Conservation (phyloP, 2,113 vertebrate genomes). For the Speoplatyrhinus poulsoni region DNA sequence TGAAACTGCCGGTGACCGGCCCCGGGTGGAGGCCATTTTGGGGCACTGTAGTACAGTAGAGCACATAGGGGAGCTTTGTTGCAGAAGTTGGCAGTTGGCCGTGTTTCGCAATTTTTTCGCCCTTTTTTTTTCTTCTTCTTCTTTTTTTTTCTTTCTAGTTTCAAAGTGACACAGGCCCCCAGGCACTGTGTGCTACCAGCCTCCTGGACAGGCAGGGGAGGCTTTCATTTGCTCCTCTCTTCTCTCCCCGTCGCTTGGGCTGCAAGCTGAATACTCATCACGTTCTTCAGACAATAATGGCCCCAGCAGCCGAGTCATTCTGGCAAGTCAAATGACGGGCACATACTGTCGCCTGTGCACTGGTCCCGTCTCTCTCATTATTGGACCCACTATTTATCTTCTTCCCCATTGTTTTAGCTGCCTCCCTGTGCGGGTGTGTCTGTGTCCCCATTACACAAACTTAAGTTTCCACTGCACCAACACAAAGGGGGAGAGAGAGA, state of each 20-base stretch:
- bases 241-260: conserved; percentile 38
- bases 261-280: conserved; percentile 61
- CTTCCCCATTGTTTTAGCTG: too few relatives aligned
- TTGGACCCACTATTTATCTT: too few relatives aligned
- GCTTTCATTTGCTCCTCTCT: conserved; percentile 49
- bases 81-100: conserved; percentile 23
- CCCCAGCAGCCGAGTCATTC: conserved; percentile 59
- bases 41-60: conserved; percentile 50
- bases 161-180: conserved; percentile 55
- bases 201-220: conserved; percentile 53
- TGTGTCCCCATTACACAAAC: too few relatives aligned
- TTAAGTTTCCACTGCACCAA: neutral
- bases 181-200: conserved; percentile 46
- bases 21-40: conserved; percentile 43
- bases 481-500: neutral
- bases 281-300: conserved; percentile 59
- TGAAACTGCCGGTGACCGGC: conserved; percentile 16
- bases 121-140: conserved; percentile 39
- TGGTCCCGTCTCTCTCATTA: too few relatives aligned
- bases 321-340: conserved; percentile 68
- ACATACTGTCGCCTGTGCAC: conserved; percentile 27
- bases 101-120: neutral
- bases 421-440: too few relatives aligned
- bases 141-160: conserved; percentile 49
- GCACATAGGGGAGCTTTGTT: conserved; percentile 16